phyloP scores from a whole-genome alignment of 2,888 invertebrate genomes.

The Dilophus febrilis region DNA sequence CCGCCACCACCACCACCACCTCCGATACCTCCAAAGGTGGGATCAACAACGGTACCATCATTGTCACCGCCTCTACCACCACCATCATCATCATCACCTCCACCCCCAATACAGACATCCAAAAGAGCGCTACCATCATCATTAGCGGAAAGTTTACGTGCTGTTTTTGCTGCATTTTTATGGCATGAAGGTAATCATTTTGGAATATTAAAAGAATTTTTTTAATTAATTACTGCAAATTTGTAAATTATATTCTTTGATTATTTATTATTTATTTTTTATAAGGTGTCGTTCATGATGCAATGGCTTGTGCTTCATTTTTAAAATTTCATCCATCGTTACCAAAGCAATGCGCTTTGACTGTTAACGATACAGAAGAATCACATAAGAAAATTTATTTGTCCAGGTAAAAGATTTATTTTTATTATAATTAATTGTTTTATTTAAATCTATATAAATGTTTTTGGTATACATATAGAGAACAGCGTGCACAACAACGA shows the following conservation, averaged over 20 bases:
- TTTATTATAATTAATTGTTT: not conserved
- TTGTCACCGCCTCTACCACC: slow-evolving; percentile 23
- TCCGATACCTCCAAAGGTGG: not conserved
- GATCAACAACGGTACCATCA: slow-evolving; percentile 26
- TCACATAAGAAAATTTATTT: slow-evolving; percentile 20
- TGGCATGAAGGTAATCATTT: slow-evolving; percentile 88
- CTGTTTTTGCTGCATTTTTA: slow-evolving; percentile 87
- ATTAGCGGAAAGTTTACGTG: slow-evolving; percentile 80
- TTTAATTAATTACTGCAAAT: not conserved
- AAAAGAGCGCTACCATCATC: slow-evolving; percentile 83
- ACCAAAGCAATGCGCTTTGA: slow-evolving; percentile 61
- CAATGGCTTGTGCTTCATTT: slow-evolving; percentile 94
- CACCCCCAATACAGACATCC: too few species aligned
- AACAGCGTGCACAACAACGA: slow-evolving; percentile 52
- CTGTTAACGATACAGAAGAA: slow-evolving; percentile 43
- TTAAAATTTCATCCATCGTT: slow-evolving; percentile 81
- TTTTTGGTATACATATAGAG: slow-evolving; percentile 16
- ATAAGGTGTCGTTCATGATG: slow-evolving; percentile 80
- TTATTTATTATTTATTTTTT: slow-evolving; percentile 7
- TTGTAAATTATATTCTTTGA: not conserved
- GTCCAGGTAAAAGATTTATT: slow-evolving; percentile 1
- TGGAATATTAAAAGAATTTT: not conserved
- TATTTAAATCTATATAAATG: not conserved
- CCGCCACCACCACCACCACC: too few species aligned
- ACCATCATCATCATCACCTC: too few species aligned